A percentile compares a stretch with the other conserved stretches of the same genome.
These are phyloP conservation scores for Lytechinus variegatus DNA, from an alignment of 35 echinoderm and acorn worm species.

Conservation along the genomic window DNA sequence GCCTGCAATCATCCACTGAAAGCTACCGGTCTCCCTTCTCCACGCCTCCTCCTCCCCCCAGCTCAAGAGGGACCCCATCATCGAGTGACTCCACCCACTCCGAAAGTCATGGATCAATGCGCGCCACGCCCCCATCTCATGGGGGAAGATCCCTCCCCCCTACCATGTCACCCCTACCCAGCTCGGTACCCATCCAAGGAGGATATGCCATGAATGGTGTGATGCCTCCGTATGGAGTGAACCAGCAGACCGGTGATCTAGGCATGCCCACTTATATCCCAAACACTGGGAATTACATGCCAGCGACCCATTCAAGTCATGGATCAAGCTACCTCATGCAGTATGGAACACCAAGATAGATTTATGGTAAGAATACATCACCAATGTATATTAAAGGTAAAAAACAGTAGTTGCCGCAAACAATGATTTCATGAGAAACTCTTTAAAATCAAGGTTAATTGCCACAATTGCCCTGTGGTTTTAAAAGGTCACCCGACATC, in stretches of 20 bases:
- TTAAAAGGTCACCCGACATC: too few relatives aligned
- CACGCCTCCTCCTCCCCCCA: conserved; percentile 28
- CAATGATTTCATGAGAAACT: too few relatives aligned
- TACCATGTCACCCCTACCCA: conserved; percentile 41
- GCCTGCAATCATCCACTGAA: conserved; percentile 16
- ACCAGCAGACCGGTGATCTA: conserved; percentile 17
- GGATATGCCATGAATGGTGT: conserved; percentile 34
- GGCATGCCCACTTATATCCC: conserved; percentile 42
- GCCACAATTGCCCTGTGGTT: too few relatives aligned
- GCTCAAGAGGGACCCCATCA: conserved; percentile 29
- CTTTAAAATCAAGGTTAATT: too few relatives aligned
- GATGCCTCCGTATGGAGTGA: conserved; percentile 23
- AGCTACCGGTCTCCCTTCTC: conserved; percentile 49
- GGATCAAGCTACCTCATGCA: conserved; percentile 54
- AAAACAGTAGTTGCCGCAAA: too few relatives aligned
- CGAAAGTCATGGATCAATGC: conserved; percentile 8
- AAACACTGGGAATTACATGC: conserved; percentile 11
- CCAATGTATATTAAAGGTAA: too few relatives aligned
- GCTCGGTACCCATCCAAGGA: neutral
- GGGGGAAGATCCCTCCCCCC: neutral
- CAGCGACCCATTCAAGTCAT: conserved; percentile 30
- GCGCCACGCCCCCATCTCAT: conserved; percentile 25
- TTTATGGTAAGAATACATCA: neutral
- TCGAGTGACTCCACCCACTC: conserved; percentile 46
- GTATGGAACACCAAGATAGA: conserved; percentile 51